phyloP scores from a whole-genome alignment of 2,797 vertebrate species.

The Arctocebus calabarensis region DNA sequence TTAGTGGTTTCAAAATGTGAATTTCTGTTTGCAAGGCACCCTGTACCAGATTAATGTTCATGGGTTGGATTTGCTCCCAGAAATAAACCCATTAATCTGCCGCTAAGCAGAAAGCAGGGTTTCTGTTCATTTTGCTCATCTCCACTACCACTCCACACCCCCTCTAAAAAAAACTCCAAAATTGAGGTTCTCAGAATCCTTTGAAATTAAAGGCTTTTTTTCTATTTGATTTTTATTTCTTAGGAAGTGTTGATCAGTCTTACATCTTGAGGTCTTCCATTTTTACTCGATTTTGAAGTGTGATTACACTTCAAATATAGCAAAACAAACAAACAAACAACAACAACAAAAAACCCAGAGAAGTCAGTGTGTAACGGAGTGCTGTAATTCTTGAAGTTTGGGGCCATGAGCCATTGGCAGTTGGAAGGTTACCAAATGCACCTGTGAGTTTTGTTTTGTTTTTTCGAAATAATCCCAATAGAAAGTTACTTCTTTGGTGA shows the following conservation, averaged over 20 bases:
- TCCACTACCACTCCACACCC: background rate
- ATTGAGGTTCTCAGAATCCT: background rate
- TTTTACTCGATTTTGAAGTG: constrained; percentile 24
- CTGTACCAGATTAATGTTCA: constrained; percentile 82
- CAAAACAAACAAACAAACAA: too few relatives aligned
- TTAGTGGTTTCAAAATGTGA: constrained; percentile 80
- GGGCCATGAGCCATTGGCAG: background rate
- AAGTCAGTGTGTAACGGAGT: background rate
- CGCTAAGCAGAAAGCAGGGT: constrained; percentile 28
- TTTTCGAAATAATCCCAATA: background rate
- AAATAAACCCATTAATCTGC: constrained; percentile 81
- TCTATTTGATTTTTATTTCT: background rate
- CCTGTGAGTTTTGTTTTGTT: background rate
- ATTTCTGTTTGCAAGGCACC: constrained; percentile 79
- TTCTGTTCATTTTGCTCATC: background rate
- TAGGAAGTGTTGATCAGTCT: constrained; percentile 35
- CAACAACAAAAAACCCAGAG: background rate
- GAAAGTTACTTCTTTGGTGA: background rate
- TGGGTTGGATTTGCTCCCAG: constrained; percentile 82
- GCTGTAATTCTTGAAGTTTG: background rate
- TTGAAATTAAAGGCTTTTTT: constrained; percentile 27
- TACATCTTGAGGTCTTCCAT: constrained; percentile 21
- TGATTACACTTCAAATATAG: background rate
- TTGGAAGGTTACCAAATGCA: background rate
- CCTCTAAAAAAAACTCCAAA: background rate